Conservation (phyloP, 2,113 vertebrate genomes). For the Myotis davidii region DNA sequence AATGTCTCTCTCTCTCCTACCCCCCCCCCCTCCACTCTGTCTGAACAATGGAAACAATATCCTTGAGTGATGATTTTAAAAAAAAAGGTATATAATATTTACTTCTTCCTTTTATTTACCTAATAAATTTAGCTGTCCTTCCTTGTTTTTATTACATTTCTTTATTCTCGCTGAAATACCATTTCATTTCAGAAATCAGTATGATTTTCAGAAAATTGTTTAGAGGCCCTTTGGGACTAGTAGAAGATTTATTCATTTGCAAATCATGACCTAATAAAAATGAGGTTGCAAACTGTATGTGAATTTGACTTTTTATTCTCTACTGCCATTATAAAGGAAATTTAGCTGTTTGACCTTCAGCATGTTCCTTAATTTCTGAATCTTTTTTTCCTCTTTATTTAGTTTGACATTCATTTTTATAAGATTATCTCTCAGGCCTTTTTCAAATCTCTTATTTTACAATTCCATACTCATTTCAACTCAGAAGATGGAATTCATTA, state of each 20-base stretch:
- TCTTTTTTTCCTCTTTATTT: neutral
- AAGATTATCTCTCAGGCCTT: neutral
- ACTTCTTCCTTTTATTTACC: neutral
- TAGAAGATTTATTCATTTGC: constrained; percentile 40
- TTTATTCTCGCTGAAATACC: neutral
- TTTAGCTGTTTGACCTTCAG: neutral
- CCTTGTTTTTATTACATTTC: neutral
- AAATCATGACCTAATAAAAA: constrained; percentile 39
- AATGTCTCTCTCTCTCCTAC: too few relatives aligned
- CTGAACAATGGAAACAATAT: too few relatives aligned
- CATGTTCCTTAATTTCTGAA: neutral
- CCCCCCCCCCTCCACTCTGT: too few relatives aligned
- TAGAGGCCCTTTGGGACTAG: neutral
- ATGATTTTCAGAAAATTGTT: constrained; percentile 33
- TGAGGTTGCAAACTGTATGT: neutral
- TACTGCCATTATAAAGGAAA: neutral
- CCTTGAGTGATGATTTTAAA: too few relatives aligned
- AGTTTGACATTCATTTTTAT: constrained; percentile 8
- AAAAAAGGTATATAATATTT: neutral
- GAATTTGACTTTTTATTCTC: constrained; percentile 24
- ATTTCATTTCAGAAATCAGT: constrained; percentile 31
- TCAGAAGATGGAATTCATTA: neutral
- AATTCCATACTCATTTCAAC: neutral
- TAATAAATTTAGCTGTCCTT: neutral
- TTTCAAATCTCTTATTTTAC: neutral